Percentiles rank a stretch among this genome's conserved stretches.
Conservation (phyloP, 2,797 vertebrate genomes). For the Cetoscarus ocellatus region DNA sequence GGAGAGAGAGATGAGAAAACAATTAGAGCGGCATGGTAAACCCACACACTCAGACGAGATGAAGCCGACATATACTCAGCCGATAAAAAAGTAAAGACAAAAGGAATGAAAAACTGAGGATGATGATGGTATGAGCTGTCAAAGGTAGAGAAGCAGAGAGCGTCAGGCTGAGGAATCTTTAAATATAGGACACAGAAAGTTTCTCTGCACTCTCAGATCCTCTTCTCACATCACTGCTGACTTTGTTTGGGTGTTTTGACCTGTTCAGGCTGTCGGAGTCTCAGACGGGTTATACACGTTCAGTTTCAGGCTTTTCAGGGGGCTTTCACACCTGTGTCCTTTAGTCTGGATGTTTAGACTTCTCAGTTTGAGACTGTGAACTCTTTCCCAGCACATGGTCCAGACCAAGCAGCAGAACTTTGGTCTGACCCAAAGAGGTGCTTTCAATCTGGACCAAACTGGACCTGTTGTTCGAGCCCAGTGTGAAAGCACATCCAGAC, state of each 20-base stretch:
- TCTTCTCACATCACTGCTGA: constrained; percentile 8
- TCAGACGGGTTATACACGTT: not conserved
- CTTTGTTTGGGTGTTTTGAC: constrained; percentile 15
- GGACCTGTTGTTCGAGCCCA: no score
- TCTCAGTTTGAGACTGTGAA: no score
- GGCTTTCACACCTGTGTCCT: no score
- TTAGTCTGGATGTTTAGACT: no score
- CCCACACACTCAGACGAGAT: constrained; percentile 19
- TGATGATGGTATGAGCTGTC: constrained; percentile 17
- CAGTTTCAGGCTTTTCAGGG: no score
- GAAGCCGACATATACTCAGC: constrained; percentile 32
- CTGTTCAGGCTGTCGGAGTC: not conserved
- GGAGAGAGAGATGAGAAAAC: constrained; percentile 66
- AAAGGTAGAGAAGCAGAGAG: constrained; percentile 25
- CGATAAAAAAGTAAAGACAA: constrained; percentile 10
- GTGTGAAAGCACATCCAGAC: no score
- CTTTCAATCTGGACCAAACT: no score
- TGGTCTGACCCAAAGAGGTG: no score
- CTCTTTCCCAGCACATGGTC: no score
- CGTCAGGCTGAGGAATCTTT: constrained; percentile 19
- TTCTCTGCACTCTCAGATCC: not conserved
- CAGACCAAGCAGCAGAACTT: no score
- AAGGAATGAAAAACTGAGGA: constrained; percentile 7
- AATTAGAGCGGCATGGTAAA: constrained; percentile 59
- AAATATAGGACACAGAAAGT: constrained; percentile 14